Evolutionary conservation across 2,797 vertebrate genomes (phyloP).

Genomic region (Paguma larvata): DNA sequence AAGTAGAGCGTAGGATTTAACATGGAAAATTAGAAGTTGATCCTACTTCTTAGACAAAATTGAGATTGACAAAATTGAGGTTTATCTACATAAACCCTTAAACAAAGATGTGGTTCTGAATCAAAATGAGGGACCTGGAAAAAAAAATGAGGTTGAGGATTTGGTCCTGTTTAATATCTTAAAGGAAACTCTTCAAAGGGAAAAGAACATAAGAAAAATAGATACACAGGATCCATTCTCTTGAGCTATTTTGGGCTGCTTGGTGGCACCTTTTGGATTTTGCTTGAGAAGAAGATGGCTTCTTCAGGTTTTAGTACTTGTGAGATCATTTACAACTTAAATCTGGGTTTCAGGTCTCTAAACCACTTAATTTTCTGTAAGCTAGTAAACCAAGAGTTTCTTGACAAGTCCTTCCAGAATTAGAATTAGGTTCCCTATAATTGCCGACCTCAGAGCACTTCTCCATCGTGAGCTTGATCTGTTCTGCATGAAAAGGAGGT

Average conservation of each 20-base stretch:
- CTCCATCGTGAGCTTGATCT: not conserved
- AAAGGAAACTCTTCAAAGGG: conserved; percentile 86
- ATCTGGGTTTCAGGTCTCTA: not conserved
- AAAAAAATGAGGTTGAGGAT: conserved; percentile 85
- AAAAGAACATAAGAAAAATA: conserved; percentile 62
- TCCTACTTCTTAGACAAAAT: conserved; percentile 90
- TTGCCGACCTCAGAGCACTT: not conserved
- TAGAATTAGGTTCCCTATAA: conserved; percentile 1
- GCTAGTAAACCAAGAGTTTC: not conserved
- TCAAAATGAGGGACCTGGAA: conserved; percentile 88
- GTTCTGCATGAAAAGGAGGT: not conserved
- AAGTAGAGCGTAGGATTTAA: conserved; percentile 87
- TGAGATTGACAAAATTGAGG: conserved; percentile 91
- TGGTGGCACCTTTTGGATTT: not conserved
- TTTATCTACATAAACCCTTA: conserved; percentile 91
- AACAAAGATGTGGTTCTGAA: conserved; percentile 90
- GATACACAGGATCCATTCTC: not conserved
- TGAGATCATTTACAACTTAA: not conserved
- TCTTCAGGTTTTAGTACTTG: not conserved
- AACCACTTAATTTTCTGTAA: not conserved
- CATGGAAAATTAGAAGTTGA: conserved; percentile 91
- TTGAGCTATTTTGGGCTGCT: not conserved
- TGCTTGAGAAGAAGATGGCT: not conserved
- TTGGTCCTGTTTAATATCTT: conserved; percentile 86
- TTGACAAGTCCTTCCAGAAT: not conserved